A percentile compares a stretch with the other conserved stretches of the same genome.
Evolutionary conservation across 2,888 invertebrate genomes (phyloP).

Genomic region (Noctua fimbriata): DNA sequence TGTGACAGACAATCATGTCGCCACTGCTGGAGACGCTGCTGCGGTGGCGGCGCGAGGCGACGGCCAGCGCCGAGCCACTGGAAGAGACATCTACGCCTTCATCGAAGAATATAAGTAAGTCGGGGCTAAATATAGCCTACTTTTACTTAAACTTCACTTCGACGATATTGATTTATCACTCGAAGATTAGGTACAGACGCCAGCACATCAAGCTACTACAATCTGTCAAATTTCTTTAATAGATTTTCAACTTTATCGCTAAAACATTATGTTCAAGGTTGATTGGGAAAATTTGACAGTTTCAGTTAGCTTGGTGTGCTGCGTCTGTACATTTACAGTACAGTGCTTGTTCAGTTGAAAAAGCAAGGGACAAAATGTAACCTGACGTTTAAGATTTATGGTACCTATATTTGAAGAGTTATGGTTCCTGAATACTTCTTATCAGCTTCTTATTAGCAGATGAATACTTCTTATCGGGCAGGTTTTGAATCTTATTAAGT

Average conservation of each 20-base stretch:
- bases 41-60: conserved; percentile 85
- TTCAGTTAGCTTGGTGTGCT: no score
- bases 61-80: conserved; percentile 57
- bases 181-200: not conserved
- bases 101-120: conserved; percentile 58
- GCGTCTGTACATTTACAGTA: not conserved
- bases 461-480: no score
- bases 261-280: no score
- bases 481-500: conserved; percentile 7
- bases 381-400: not conserved
- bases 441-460: not conserved
- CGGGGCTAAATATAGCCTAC: conserved; percentile 45
- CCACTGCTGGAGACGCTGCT: conserved; percentile 81
- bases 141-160: not conserved
- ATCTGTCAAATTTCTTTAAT: no score
- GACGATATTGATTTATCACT: conserved; percentile 8
- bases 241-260: no score
- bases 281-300: no score
- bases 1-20: conserved; percentile 80
- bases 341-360: not conserved
- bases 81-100: conserved; percentile 57
- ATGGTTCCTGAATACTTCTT: no score
- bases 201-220: no score
- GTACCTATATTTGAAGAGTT: not conserved
- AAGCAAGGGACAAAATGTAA: no score